Evolutionary conservation across 1,140 invertebrate species (phyloP).

Genomic region (Pentalonia nigronervosa): DNA sequence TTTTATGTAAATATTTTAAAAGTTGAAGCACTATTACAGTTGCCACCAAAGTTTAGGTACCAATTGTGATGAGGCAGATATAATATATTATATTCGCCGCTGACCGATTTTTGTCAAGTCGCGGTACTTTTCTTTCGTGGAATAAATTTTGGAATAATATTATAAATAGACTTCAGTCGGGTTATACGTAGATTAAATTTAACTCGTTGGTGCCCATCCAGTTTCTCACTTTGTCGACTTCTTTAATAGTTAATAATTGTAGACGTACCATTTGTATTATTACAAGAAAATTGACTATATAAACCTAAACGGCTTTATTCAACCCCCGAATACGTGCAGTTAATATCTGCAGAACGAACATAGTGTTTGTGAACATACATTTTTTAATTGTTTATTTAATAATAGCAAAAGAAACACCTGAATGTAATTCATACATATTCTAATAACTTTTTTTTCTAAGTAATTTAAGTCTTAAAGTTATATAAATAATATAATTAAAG

Average conservation of each 20-base stretch:
- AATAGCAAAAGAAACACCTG: too few relatives aligned
- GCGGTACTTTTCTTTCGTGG: too few relatives aligned
- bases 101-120: too few relatives aligned
- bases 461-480: neutral
- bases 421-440: neutral
- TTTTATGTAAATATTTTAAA: neutral
- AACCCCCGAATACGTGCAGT: neutral
- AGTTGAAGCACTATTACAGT: neutral
- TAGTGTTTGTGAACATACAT: neutral
- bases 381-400: too few relatives aligned
- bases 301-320: neutral
- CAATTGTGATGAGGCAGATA: too few relatives aligned
- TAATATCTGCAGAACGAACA: neutral
- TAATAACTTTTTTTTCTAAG: neutral
- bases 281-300: neutral
- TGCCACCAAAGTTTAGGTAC: neutral
- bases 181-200: neutral
- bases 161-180: neutral
- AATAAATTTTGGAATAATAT: neutral
- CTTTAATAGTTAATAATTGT: neutral
- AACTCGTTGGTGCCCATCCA: neutral
- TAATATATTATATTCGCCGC: too few relatives aligned
- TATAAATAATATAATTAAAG: neutral
- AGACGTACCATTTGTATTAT: neutral
- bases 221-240: neutral